Conservation (phyloP, 1,140 invertebrate species). For the Maniola jurtina region DNA sequence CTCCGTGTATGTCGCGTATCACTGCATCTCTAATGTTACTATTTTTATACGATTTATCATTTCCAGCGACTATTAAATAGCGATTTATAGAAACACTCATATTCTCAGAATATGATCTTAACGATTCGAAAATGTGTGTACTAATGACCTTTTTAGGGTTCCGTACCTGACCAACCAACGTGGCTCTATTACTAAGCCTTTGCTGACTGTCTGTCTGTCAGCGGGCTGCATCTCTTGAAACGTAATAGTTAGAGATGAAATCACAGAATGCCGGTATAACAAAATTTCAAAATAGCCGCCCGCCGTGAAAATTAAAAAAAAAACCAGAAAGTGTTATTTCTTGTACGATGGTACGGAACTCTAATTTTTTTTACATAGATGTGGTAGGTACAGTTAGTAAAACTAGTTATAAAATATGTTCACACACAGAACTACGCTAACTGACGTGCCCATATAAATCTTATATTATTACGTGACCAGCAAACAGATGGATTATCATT, state of each 20-base stretch:
- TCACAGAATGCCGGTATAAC: too few relatives aligned
- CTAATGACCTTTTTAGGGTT: constrained; percentile 1
- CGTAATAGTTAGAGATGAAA: too few relatives aligned
- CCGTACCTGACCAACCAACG: too few relatives aligned
- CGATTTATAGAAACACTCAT: not conserved
- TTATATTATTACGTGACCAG: constrained; percentile 1
- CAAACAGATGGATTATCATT: not conserved
- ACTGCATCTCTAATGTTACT: too few relatives aligned
- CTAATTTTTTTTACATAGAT: not conserved
- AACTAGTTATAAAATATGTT: constrained; percentile 9
- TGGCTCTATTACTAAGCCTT: too few relatives aligned
- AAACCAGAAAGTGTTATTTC: too few relatives aligned
- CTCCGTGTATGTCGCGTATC: too few relatives aligned
- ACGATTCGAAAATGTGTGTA: not conserved
- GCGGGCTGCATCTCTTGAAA: too few relatives aligned
- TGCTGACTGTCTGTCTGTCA: too few relatives aligned
- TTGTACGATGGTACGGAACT: too few relatives aligned
- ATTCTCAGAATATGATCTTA: not conserved
- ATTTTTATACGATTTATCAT: not conserved
- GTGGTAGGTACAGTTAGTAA: not conserved
- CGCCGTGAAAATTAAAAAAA: too few relatives aligned
- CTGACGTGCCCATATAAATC: constrained; percentile 9
- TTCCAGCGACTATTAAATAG: not conserved
- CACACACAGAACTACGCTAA: not conserved
- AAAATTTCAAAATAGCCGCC: too few relatives aligned